These are phyloP conservation scores for Listrodromus nycthemerus DNA, from an alignment of 2,888 invertebrate genomes.

Conservation along the genomic window DNA sequence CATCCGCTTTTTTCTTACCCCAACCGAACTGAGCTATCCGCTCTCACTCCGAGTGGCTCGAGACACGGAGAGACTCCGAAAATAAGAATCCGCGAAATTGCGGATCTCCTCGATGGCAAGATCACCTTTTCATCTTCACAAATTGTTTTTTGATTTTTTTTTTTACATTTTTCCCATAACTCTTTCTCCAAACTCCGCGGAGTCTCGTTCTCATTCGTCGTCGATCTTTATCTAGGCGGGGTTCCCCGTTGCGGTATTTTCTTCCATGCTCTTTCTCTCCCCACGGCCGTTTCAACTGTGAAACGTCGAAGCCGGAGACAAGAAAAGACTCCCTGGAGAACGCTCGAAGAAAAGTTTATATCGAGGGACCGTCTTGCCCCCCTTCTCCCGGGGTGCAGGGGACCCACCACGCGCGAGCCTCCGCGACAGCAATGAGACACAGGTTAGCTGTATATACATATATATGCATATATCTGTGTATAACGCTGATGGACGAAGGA, in stretches of 20 bases:
- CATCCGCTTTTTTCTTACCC: neutral
- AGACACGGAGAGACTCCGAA: conserved; percentile 1
- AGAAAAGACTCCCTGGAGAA: conserved; percentile 28
- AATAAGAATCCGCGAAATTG: conserved; percentile 53
- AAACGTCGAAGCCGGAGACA: conserved; percentile 42
- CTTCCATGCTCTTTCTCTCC: neutral
- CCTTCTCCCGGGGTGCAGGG: neutral
- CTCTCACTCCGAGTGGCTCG: conserved; percentile 25
- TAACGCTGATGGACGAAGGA: conserved; percentile 34
- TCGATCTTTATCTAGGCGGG: conserved; percentile 32
- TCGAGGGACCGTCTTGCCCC: conserved; percentile 34
- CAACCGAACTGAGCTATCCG: conserved; percentile 20
- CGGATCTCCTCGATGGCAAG: neutral
- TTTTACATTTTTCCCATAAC: neutral
- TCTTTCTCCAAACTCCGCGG: neutral
- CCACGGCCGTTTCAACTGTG: neutral
- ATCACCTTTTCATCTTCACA: neutral
- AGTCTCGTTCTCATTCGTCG: conserved; percentile 4
- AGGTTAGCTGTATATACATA: neutral
- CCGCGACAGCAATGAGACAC: neutral
- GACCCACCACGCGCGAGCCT: conserved; percentile 16
- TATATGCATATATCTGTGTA: neutral
- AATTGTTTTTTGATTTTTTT: neutral
- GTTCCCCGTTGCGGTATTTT: conserved; percentile 6
- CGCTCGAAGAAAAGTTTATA: conserved; percentile 35